These are phyloP conservation scores for Ischnura elegans DNA, from an alignment of 2,888 invertebrate species.

Conservation along the genomic window DNA sequence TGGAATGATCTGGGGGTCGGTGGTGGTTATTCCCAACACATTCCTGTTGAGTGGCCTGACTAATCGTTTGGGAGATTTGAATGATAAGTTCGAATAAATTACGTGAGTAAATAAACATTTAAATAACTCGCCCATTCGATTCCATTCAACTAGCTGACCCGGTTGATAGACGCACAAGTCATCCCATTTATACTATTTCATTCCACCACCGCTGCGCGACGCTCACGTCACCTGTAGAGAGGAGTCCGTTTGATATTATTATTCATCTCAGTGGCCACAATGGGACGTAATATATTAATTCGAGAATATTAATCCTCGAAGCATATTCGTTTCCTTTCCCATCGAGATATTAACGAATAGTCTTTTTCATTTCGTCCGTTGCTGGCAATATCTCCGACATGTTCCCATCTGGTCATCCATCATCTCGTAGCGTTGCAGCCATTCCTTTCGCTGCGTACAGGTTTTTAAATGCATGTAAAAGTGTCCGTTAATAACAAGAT, in stretches of 20 bases:
- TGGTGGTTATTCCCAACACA: background rate
- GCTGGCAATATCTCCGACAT: background rate
- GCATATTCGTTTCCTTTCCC: background rate
- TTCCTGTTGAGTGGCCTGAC: background rate
- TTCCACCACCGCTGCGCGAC: background rate
- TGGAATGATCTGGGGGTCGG: background rate
- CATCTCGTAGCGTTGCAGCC: background rate
- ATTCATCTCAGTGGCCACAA: background rate
- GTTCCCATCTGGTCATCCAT: background rate
- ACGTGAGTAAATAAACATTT: background rate
- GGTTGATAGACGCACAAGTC: background rate
- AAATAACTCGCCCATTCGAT: background rate
- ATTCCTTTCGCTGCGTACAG: background rate
- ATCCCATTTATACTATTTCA: background rate
- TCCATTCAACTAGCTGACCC: background rate
- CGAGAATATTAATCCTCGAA: background rate
- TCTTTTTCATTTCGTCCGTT: background rate
- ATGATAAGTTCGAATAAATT: constrained; percentile 53
- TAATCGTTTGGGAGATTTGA: constrained; percentile 19
- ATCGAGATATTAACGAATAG: background rate
- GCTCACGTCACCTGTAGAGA: background rate
- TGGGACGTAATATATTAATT: background rate
- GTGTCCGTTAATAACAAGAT: background rate
- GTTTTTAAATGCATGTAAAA: constrained; percentile 26
- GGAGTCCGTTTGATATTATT: background rate